These are phyloP conservation scores for Scaptodrosophila lebanonensis DNA, from an alignment of 1,140 invertebrate genomes.

Conservation along the genomic window DNA sequence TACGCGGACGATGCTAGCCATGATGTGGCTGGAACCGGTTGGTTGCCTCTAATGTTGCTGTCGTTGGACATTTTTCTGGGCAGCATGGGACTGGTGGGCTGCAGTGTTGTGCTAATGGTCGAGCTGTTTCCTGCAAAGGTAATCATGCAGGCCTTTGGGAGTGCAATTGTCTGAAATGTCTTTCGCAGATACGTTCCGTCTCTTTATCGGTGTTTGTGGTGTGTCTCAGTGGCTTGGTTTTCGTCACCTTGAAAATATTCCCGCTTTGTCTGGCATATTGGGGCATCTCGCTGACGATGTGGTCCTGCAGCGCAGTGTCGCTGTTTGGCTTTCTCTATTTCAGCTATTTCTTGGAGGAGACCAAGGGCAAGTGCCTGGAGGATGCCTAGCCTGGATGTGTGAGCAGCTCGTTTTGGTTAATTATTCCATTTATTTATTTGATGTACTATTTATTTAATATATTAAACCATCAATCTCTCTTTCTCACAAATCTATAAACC, in stretches of 20 bases:
- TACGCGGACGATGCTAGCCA: slow-evolving; percentile 13
- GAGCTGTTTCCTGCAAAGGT: slow-evolving; percentile 61
- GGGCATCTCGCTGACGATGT: slow-evolving; percentile 45
- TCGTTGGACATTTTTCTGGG: slow-evolving; percentile 52
- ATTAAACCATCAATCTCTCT: too few species aligned
- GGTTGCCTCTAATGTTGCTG: slow-evolving; percentile 55
- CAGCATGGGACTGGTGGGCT: slow-evolving; percentile 56
- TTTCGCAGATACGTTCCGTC: slow-evolving; percentile 50
- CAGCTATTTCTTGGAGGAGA: slow-evolving; percentile 43
- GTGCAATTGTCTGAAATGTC: background rate
- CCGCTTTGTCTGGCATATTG: slow-evolving; percentile 46
- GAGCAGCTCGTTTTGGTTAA: background rate
- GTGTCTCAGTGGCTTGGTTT: slow-evolving; percentile 43
- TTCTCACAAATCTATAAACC: too few species aligned
- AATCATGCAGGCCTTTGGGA: too few species aligned
- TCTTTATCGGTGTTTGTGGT: slow-evolving; percentile 41
- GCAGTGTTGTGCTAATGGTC: slow-evolving; percentile 58
- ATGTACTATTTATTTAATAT: too few species aligned
- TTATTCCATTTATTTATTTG: too few species aligned
- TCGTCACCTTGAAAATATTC: slow-evolving; percentile 54
- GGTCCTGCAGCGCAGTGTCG: slow-evolving; percentile 36
- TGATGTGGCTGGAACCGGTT: slow-evolving; percentile 36
- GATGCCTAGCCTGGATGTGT: slow-evolving; percentile 31
- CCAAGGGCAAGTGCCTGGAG: slow-evolving; percentile 64
- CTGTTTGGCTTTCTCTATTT: slow-evolving; percentile 36